Evolutionary conservation across 2,797 vertebrate genomes (phyloP).

Genomic region (Zalophus californianus): DNA sequence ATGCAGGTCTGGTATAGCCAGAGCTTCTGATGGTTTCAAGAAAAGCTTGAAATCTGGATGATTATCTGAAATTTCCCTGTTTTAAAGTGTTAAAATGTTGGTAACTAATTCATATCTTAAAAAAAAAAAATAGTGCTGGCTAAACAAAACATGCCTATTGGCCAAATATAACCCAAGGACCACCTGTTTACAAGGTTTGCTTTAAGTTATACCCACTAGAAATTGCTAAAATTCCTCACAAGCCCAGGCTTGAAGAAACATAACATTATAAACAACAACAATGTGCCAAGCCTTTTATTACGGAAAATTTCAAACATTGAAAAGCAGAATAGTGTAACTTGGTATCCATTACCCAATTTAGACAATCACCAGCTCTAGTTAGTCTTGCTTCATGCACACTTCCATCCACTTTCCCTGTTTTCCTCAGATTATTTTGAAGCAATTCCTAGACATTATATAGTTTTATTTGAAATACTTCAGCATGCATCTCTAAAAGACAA

Average conservation of each 20-base stretch:
- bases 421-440: not conserved
- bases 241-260: not conserved
- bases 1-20: not conserved
- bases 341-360: not conserved
- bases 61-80: not conserved
- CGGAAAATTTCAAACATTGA: not conserved
- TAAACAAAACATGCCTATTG: not conserved
- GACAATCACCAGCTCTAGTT: not conserved
- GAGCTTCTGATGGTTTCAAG: not conserved
- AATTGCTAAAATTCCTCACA: not conserved
- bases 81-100: slow-evolving; percentile 10
- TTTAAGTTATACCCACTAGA: not conserved
- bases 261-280: not conserved
- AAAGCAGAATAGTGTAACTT: not conserved
- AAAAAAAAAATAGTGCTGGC: not conserved
- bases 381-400: not conserved
- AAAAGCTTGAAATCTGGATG: not conserved
- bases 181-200: not conserved
- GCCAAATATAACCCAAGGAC: not conserved
- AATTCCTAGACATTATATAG: not conserved
- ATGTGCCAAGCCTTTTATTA: not conserved
- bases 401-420: not conserved
- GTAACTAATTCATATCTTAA: not conserved
- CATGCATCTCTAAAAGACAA: not conserved
- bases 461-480: not conserved